Evolutionary conservation across 2,888 invertebrate species (phyloP).

Genomic region (Ametastegia equiseti): DNA sequence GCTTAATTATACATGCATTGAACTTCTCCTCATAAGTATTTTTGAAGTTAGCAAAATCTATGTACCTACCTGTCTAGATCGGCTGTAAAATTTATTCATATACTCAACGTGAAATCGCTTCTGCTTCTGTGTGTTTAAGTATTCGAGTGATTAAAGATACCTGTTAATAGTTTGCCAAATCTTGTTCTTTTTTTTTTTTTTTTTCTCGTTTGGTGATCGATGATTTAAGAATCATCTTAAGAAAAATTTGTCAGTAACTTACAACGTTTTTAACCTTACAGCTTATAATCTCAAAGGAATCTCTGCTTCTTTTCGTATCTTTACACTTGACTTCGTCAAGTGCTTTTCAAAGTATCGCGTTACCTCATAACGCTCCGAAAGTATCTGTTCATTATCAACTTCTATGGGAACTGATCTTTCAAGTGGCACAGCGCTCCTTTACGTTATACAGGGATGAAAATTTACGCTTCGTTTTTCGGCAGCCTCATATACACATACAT

Average conservation of each 20-base stretch:
- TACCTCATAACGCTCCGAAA: neutral
- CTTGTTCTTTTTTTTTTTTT: too few relatives aligned
- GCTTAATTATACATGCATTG: neutral
- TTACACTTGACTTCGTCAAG: neutral
- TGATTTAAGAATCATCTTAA: neutral
- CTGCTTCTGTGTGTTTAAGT: neutral
- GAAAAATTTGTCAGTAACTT: neutral
- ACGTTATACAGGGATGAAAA: too few relatives aligned
- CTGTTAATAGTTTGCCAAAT: too few relatives aligned
- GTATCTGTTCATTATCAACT: slow-evolving; percentile 27
- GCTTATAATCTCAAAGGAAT: neutral
- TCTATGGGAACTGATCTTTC: neutral
- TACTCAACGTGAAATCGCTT: neutral
- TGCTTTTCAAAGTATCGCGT: slow-evolving; percentile 21
- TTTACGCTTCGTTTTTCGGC: too few relatives aligned
- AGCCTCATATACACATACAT: too few relatives aligned
- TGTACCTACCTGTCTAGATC: neutral
- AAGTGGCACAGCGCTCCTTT: neutral
- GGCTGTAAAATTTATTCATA: neutral
- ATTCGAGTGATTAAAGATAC: too few relatives aligned
- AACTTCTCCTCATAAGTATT: neutral
- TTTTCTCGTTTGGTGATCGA: neutral
- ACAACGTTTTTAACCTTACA: neutral
- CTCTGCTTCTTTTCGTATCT: neutral
- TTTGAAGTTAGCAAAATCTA: neutral